Percentiles rank a stretch among this genome's conserved stretches.
These are phyloP conservation scores for Platysteira castanea DNA, from an alignment of 2,113 vertebrate species.

Conservation along the genomic window DNA sequence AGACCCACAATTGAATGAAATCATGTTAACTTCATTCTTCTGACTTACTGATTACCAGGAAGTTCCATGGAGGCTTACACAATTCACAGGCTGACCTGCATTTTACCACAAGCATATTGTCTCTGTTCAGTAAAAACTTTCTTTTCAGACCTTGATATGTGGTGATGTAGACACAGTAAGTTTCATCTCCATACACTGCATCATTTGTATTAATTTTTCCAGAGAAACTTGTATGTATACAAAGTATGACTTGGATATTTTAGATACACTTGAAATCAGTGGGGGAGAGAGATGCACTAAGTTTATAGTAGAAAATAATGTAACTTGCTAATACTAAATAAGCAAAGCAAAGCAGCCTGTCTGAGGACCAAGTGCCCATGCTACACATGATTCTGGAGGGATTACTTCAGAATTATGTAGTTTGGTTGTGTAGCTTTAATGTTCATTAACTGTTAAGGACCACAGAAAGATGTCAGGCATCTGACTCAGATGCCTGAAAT, in stretches of 20 bases:
- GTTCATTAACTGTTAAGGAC: background rate
- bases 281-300: background rate
- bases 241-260: background rate
- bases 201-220: background rate
- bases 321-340: background rate
- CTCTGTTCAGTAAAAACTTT: background rate
- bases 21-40: background rate
- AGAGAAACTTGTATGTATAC: background rate
- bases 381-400: background rate
- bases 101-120: background rate
- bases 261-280: background rate
- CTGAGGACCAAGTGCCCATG: background rate
- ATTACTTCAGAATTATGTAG: background rate
- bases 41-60: background rate
- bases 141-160: background rate
- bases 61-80: rapidly evolving
- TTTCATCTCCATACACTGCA: background rate
- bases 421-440: background rate
- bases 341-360: background rate
- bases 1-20: rapidly evolving
- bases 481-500: background rate
- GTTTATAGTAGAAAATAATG: background rate
- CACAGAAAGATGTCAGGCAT: rapidly evolving
- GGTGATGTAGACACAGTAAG: background rate
- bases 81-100: background rate